phyloP scores from a whole-genome alignment of 1,140 invertebrate genomes.

The Stegodyphus dumicola region DNA sequence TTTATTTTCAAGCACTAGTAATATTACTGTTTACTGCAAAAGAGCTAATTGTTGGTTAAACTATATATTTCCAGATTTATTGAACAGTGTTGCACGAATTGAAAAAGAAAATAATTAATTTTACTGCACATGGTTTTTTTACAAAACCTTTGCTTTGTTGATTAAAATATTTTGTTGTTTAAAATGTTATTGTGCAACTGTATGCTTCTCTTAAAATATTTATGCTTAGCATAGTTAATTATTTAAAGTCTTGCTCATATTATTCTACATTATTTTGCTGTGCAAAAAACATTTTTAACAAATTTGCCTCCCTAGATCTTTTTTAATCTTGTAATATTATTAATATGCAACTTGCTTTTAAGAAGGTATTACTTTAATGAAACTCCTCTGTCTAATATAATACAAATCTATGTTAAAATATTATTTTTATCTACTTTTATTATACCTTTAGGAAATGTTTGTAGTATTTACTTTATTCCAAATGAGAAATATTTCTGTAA shows the following conservation, averaged over 20 bases:
- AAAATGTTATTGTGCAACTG: not conserved
- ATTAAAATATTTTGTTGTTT: not conserved
- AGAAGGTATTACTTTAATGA: no score
- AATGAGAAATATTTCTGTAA: no score
- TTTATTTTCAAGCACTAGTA: constrained; percentile 58
- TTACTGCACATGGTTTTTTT: not conserved
- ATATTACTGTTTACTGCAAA: constrained; percentile 17
- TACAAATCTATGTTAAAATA: not conserved
- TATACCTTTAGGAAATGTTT: no score
- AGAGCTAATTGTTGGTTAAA: constrained; percentile 15
- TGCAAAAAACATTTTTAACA: no score
- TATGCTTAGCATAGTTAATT: not conserved
- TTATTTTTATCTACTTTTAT: not conserved
- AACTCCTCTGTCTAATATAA: no score
- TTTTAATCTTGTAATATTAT: no score
- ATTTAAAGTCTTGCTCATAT: no score
- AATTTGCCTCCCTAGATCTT: no score
- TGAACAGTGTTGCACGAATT: constrained; percentile 7
- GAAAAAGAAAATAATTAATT: not conserved
- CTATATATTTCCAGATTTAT: constrained; percentile 11
- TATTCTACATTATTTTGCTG: no score
- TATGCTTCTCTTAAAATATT: not conserved
- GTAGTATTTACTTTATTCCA: no score
- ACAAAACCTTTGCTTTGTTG: not conserved
- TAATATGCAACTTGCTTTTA: no score